Conservation (phyloP, 2,888 invertebrate species). For the Sminthurinus aureus region DNA sequence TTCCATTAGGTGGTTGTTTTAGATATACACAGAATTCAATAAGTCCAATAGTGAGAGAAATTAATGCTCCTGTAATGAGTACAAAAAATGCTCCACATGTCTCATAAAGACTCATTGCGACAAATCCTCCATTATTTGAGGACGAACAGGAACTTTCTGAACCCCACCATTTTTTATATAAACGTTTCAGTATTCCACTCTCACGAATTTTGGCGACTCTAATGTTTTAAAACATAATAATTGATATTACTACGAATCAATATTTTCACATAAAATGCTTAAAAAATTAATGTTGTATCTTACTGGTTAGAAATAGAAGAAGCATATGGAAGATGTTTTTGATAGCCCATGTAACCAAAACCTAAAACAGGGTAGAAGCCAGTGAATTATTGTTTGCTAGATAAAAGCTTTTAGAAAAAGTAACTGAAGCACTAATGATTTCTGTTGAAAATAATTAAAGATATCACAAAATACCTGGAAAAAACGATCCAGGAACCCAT, state of each 20-base stretch:
- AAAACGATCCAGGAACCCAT: constrained; percentile 55
- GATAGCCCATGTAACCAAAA: constrained; percentile 59
- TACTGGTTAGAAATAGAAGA: constrained; percentile 53
- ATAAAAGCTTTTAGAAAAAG: too few species aligned
- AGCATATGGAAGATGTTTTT: constrained; percentile 54
- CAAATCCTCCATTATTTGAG: constrained; percentile 36
- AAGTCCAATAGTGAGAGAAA: constrained; percentile 42
- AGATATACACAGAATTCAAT: constrained; percentile 40
- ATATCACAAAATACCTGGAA: constrained; percentile 49
- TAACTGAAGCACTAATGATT: too few species aligned
- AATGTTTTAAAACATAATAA: neutral
- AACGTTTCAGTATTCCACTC: constrained; percentile 56
- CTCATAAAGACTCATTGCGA: constrained; percentile 54
- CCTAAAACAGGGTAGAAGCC: neutral
- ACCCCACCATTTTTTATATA: constrained; percentile 58
- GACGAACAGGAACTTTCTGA: constrained; percentile 46
- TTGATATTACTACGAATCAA: neutral
- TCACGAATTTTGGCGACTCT: constrained; percentile 55
- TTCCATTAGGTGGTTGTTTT: neutral
- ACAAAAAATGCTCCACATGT: constrained; percentile 57
- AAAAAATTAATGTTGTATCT: neutral
- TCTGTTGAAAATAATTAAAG: too few species aligned
- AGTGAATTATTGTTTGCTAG: too few species aligned
- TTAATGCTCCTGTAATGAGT: constrained; percentile 44
- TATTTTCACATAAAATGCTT: too few species aligned